Evolutionary conservation across 2,797 vertebrate species (phyloP).

Genomic region (Fistularia tabacaria): DNA sequence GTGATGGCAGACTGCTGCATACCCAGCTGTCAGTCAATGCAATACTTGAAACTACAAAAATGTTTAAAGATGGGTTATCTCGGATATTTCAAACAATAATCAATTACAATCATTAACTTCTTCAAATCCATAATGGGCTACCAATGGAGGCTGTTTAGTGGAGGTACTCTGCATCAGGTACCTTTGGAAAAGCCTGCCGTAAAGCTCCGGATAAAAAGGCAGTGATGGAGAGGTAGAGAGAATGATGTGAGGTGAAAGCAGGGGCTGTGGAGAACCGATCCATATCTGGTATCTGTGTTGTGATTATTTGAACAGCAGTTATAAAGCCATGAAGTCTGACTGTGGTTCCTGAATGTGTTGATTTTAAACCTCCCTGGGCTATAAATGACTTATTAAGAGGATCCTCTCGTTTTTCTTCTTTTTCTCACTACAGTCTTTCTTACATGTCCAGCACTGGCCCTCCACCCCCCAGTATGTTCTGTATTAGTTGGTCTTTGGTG

Average conservation of each 20-base stretch:
- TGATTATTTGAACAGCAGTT: slow-evolving; percentile 73
- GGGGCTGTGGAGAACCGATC: slow-evolving; percentile 32
- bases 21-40: too few species aligned
- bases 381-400: slow-evolving; percentile 67
- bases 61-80: too few species aligned
- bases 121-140: too few species aligned
- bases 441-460: slow-evolving; percentile 41
- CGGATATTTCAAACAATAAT: too few species aligned
- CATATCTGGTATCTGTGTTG: slow-evolving; percentile 60
- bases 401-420: slow-evolving; percentile 25
- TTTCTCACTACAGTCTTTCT: slow-evolving; percentile 9
- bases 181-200: too few species aligned
- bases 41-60: too few species aligned
- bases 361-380: slow-evolving; percentile 62
- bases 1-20: too few species aligned
- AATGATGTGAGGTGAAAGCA: not conserved
- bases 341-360: slow-evolving; percentile 62
- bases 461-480: slow-evolving; percentile 60
- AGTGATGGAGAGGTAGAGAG: too few species aligned
- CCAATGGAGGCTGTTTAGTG: too few species aligned
- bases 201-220: too few species aligned
- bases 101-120: too few species aligned
- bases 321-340: slow-evolving; percentile 49
- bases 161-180: too few species aligned
- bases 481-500: slow-evolving; percentile 65